A percentile compares a stretch with the other conserved stretches of the same genome.
These are phyloP conservation scores for Tachyglossus aculeatus DNA, from an alignment of 2,797 vertebrate genomes.

Conservation along the genomic window DNA sequence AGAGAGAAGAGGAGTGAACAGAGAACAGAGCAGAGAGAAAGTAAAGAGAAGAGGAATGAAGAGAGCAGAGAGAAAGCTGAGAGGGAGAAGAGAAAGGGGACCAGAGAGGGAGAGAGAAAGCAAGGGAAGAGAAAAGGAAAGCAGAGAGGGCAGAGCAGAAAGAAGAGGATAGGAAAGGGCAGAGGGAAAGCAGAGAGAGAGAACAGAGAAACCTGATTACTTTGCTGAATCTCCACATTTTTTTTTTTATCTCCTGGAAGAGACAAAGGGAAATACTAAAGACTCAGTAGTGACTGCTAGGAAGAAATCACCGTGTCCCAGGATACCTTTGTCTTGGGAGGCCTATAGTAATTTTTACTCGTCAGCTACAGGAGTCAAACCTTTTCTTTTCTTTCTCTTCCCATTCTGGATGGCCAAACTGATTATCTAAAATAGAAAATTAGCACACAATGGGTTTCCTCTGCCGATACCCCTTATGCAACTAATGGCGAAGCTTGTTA, in stretches of 20 bases:
- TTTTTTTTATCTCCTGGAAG: slow-evolving; percentile 77
- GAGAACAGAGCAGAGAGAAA: too few species aligned
- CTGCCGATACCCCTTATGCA: slow-evolving; percentile 85
- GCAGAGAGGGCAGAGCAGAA: too few species aligned
- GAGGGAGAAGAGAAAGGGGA: too few species aligned
- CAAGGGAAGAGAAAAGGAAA: slow-evolving; percentile 16
- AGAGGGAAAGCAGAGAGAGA: too few species aligned
- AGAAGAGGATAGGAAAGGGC: too few species aligned
- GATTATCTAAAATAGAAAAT: slow-evolving; percentile 88
- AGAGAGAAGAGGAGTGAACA: neutral
- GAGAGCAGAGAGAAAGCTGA: too few species aligned
- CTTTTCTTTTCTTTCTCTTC: slow-evolving; percentile 81
- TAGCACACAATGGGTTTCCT: slow-evolving; percentile 87
- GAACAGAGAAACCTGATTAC: slow-evolving; percentile 76
- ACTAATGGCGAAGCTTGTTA: slow-evolving; percentile 98
- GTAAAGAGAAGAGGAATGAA: too few species aligned
- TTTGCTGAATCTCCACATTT: slow-evolving; percentile 75
- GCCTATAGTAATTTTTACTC: slow-evolving; percentile 88
- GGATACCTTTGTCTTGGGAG: slow-evolving; percentile 86
- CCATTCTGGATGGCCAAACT: slow-evolving; percentile 83
- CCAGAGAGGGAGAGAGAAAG: slow-evolving; percentile 20
- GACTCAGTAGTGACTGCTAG: slow-evolving; percentile 75
- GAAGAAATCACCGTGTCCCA: slow-evolving; percentile 87
- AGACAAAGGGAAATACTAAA: slow-evolving; percentile 86
- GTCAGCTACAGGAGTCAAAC: slow-evolving; percentile 81